Conservation (phyloP, 2,797 vertebrate species). For the Astyanax mexicanus region DNA sequence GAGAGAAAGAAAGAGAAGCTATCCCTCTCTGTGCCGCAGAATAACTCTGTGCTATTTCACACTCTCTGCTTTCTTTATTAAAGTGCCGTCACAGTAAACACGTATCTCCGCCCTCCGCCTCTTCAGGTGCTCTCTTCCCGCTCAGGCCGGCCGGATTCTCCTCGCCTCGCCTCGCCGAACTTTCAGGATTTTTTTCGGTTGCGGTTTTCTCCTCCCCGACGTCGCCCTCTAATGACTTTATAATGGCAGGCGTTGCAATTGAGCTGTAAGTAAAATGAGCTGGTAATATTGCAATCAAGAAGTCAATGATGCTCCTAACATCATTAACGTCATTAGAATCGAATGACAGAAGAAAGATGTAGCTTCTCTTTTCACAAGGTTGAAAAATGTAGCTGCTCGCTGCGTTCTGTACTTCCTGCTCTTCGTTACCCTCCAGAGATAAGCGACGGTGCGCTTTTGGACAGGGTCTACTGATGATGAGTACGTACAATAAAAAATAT, state of each 20-base stretch:
- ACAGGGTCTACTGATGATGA: too few species aligned
- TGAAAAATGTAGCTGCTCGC: slow-evolving; percentile 27
- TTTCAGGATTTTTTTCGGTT: slow-evolving; percentile 39
- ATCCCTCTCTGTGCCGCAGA: slow-evolving; percentile 71
- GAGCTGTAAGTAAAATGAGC: slow-evolving; percentile 60
- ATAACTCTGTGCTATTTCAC: slow-evolving; percentile 81
- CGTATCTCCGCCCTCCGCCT: slow-evolving; percentile 61
- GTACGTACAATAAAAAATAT: too few species aligned
- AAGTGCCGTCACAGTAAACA: slow-evolving; percentile 79
- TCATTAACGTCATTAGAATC: slow-evolving; percentile 55
- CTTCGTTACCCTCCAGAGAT: neutral
- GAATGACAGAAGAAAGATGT: slow-evolving; percentile 45
- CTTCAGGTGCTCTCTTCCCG: slow-evolving; percentile 56
- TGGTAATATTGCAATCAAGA: slow-evolving; percentile 59
- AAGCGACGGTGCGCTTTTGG: too few species aligned
- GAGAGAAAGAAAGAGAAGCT: slow-evolving; percentile 46
- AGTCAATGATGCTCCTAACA: slow-evolving; percentile 57
- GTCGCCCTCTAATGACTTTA: slow-evolving; percentile 54
- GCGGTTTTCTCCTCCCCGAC: slow-evolving; percentile 30
- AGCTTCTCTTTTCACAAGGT: slow-evolving; percentile 38
- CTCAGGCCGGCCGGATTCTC: slow-evolving; percentile 39
- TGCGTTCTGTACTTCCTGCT: neutral
- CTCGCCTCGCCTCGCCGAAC: slow-evolving; percentile 40
- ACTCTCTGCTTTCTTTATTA: slow-evolving; percentile 83
- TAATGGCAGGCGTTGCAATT: slow-evolving; percentile 57